phyloP scores from a whole-genome alignment of 2,888 invertebrate genomes.

The Hedychridium roseum region DNA sequence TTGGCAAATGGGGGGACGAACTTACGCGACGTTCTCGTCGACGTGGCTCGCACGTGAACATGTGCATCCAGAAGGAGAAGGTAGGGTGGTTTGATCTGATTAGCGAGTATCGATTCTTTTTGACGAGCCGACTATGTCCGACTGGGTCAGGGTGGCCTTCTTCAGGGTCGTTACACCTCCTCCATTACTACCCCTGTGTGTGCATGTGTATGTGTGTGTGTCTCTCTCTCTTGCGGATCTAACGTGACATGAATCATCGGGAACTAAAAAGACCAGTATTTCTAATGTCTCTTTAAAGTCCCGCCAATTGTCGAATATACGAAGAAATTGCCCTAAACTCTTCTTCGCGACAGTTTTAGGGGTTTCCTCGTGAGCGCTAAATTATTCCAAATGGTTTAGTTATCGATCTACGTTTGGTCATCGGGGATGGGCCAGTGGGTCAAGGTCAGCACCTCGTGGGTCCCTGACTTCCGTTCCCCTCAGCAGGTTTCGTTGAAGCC shows the following conservation, averaged over 20 bases:
- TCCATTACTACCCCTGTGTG: conserved; percentile 1
- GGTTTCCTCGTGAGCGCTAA: too few species aligned
- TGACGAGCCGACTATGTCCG: conserved; percentile 51
- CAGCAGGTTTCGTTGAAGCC: conserved; percentile 32
- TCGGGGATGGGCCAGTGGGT: conserved; percentile 45
- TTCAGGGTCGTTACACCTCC: conserved; percentile 36
- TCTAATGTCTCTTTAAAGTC: too few species aligned
- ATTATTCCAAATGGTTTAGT: too few species aligned
- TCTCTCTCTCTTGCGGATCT: conserved; percentile 18
- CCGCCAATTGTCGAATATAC: too few species aligned
- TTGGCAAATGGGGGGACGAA: too few species aligned
- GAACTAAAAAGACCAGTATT: too few species aligned
- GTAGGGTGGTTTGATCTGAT: conserved; percentile 56
- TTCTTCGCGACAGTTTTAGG: too few species aligned
- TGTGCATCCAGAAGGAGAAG: conserved; percentile 24
- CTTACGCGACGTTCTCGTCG: conserved; percentile 8
- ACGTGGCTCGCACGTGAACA: conserved; percentile 9
- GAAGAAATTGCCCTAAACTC: too few species aligned
- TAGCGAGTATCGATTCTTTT: conserved; percentile 56
- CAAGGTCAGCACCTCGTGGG: conserved; percentile 48
- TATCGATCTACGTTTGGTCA: conserved; percentile 12
- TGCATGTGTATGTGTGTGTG: not conserved
- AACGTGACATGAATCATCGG: conserved; percentile 35
- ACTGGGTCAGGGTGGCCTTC: conserved; percentile 52
- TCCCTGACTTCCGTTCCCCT: conserved; percentile 30